phyloP scores from a whole-genome alignment of 2,113 vertebrate genomes.

The Oncorhynchus clarkii region DNA sequence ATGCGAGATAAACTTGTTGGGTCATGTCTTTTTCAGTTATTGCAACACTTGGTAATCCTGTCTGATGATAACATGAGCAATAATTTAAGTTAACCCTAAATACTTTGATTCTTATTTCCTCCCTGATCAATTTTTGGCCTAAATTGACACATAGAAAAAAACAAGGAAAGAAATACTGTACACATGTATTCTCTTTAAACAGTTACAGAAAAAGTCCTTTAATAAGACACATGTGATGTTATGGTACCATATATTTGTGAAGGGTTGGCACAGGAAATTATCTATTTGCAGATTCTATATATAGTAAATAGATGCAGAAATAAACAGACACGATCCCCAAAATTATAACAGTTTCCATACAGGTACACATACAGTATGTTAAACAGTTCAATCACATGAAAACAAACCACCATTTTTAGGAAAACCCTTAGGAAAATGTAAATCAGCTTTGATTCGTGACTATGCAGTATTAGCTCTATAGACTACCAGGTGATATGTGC shows the following conservation, averaged over 20 bases:
- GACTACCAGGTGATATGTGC: background rate
- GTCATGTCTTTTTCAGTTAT: background rate
- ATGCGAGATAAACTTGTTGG: background rate
- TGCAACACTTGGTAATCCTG: background rate
- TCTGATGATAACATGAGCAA: background rate
- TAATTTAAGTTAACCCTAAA: background rate
- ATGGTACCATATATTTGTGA: constrained; percentile 34
- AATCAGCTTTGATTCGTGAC: constrained; percentile 30
- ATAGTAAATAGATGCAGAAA: constrained; percentile 8
- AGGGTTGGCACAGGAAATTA: constrained; percentile 1
- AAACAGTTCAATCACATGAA: constrained; percentile 31
- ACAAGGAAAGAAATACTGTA: constrained; percentile 24
- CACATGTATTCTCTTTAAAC: constrained; percentile 60
- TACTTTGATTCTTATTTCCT: background rate
- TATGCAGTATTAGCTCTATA: background rate
- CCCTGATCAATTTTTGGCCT: background rate
- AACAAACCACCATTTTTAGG: background rate
- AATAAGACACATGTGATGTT: constrained; percentile 33
- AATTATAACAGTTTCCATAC: constrained; percentile 17
- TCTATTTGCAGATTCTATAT: constrained; percentile 5
- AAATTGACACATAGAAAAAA: constrained; percentile 1
- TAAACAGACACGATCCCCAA: constrained; percentile 10
- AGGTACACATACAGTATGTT: constrained; percentile 3
- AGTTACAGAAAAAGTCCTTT: constrained; percentile 38
- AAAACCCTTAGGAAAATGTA: constrained; percentile 13